These are phyloP conservation scores for Oxycera nigricornis DNA, from an alignment of 2,888 invertebrate species.

Conservation along the genomic window DNA sequence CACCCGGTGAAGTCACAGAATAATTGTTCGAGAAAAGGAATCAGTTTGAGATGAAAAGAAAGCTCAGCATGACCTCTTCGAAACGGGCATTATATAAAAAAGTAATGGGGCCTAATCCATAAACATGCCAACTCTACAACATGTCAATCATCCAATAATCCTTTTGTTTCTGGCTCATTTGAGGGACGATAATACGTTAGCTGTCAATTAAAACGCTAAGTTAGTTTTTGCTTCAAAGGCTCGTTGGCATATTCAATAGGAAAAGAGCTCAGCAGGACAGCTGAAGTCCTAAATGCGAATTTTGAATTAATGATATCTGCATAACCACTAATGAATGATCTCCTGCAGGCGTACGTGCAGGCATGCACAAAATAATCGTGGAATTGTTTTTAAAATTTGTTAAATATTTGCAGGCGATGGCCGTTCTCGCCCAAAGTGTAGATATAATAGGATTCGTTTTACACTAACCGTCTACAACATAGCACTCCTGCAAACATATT, in stretches of 20 bases:
- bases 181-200: conserved; percentile 30
- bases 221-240: neutral
- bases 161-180: conserved; percentile 6
- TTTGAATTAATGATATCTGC: no score
- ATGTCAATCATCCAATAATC: conserved; percentile 26
- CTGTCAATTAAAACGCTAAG: conserved; percentile 32
- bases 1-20: neutral
- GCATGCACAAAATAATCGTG: no score
- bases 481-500: no score
- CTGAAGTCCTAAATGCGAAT: no score
- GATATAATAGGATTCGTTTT: no score
- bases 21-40: neutral
- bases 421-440: no score
- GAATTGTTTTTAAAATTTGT: no score
- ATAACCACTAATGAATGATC: no score
- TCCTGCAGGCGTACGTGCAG: no score
- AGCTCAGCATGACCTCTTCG: conserved; percentile 16
- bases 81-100: neutral
- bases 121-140: conserved; percentile 28
- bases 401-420: no score
- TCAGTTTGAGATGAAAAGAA: neutral
- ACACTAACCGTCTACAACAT: no score
- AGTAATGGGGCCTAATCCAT: conserved; percentile 5
- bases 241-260: no score
- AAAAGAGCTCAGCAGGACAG: conserved; percentile 1